These are phyloP conservation scores for Drosophila busckii DNA, from an alignment of 1,140 invertebrate genomes.

Conservation along the genomic window DNA sequence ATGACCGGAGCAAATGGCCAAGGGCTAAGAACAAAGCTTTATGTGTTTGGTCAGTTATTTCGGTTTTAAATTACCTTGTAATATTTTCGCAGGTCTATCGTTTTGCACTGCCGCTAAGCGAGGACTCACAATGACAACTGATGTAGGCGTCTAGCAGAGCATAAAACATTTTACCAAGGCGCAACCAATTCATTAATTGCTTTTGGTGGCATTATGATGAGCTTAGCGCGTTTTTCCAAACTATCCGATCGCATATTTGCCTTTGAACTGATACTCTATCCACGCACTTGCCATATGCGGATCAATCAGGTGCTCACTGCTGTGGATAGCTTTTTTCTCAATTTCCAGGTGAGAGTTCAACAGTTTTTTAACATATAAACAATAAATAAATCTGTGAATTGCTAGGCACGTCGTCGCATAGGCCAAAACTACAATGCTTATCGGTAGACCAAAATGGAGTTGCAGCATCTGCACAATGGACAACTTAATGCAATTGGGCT, in stretches of 20 bases:
- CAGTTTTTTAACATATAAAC: background rate
- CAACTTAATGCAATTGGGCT: conserved; percentile 87
- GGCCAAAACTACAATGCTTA: conserved; percentile 77
- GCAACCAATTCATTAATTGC: conserved; percentile 91
- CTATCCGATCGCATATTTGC: conserved; percentile 91
- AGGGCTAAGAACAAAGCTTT: too few species aligned
- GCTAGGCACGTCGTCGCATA: conserved; percentile 81
- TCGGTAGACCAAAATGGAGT: conserved; percentile 88
- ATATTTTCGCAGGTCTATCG: conserved; percentile 81
- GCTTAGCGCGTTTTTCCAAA: conserved; percentile 89
- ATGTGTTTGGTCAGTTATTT: conserved; percentile 91
- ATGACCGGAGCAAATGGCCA: too few species aligned
- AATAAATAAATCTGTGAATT: background rate
- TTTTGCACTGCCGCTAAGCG: conserved; percentile 80
- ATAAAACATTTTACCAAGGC: conserved; percentile 91
- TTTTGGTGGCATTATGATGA: conserved; percentile 93
- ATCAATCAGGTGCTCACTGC: conserved; percentile 88
- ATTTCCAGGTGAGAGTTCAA: conserved; percentile 80
- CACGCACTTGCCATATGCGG: conserved; percentile 93
- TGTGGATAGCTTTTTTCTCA: conserved; percentile 85
- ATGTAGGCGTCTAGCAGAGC: conserved; percentile 90
- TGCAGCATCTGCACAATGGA: conserved; percentile 86
- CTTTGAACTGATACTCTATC: conserved; percentile 91
- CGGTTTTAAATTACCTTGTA: background rate
- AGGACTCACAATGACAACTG: conserved; percentile 85